These are phyloP conservation scores for Latrodectus geometricus DNA, from an alignment of 1,140 invertebrate genomes.

Conservation along the genomic window DNA sequence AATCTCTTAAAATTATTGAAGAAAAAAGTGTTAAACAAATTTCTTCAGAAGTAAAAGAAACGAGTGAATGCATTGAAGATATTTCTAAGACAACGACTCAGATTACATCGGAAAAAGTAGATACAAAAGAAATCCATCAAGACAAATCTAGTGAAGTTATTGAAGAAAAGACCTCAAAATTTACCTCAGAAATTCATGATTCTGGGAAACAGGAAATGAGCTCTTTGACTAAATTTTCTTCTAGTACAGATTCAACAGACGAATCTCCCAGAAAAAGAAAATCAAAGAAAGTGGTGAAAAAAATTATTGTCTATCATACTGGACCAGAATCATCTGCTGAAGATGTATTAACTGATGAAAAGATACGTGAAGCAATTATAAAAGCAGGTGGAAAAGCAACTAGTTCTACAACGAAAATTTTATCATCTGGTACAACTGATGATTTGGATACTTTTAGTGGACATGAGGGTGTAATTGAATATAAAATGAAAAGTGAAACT, in stretches of 20 bases:
- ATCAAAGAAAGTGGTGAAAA: slow-evolving; percentile 38
- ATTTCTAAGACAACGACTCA: neutral
- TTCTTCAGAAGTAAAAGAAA: slow-evolving; percentile 60
- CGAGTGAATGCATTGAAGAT: slow-evolving; percentile 36
- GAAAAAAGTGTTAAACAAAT: slow-evolving; percentile 29
- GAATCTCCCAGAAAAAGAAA: slow-evolving; percentile 31
- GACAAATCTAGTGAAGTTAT: slow-evolving; percentile 25
- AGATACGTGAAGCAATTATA: slow-evolving; percentile 62
- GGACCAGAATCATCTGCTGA: slow-evolving; percentile 30
- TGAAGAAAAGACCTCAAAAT: neutral
- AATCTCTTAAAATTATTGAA: neutral
- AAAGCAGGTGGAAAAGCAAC: slow-evolving; percentile 52
- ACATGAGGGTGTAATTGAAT: slow-evolving; percentile 36
- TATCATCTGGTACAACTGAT: slow-evolving; percentile 48
- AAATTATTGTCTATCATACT: slow-evolving; percentile 51
- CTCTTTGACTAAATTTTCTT: neutral
- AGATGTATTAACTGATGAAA: slow-evolving; percentile 49
- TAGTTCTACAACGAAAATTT: slow-evolving; percentile 18
- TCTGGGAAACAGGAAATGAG: neutral
- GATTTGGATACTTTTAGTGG: slow-evolving; percentile 40
- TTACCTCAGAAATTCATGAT: neutral
- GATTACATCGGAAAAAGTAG: slow-evolving; percentile 41
- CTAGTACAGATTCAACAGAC: neutral
- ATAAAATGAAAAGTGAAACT: slow-evolving; percentile 2
- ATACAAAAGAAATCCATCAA: slow-evolving; percentile 22